Base-by-base conservation (phyloP, 2,888 invertebrate genomes). In the Leptura quadrifasciata region DNA sequence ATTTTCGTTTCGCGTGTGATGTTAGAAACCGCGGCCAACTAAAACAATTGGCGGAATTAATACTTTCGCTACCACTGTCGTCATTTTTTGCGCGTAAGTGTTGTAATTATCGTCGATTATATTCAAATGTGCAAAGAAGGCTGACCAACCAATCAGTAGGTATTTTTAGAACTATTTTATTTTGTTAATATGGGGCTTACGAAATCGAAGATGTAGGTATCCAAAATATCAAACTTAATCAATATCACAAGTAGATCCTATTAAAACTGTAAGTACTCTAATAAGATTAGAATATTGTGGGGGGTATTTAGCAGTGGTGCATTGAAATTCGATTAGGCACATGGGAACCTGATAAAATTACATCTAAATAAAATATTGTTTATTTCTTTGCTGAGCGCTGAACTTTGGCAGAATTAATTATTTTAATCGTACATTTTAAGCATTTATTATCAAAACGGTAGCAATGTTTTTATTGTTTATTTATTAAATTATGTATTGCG, bases 331-430 rank as follows among this genome's bases (percentile, higher is more conserved):
- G 39, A 1, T 39, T 39, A 12, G 12, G 39, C 15, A 39, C 39
- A 15, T 39, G 39, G 1, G 24, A 31, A 31, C 27, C 6, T 31
- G 27, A 31, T 31, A 31, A n/a, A n/a, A 24, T 24, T 24, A 5
- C 24, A 18, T 60, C 15, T 15, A 60, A 27, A 60, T 60, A 27
- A 31, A 24, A 21, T 58, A n/a, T 58, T 60, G 60, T 57, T 57
- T 57, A 57, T n/a, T 60, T 60, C 60, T 5, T 60, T 60, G n/a
- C 27, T 12, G 31, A 60, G 24, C 60, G 5, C n/a, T 60, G 60
- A 60, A 60, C 60, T 60, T 60, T 60, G 24, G 15, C 21, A 58
- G n/a, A 24, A 6, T 60, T 21, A 21, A 8, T 60, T 24, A 15
- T 27, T 15, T 60, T 27, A n/a, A 10, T 31, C 5, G 31, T n/a